Base-by-base conservation (phyloP, 2,113 vertebrate species). In the Meles meles region DNA sequence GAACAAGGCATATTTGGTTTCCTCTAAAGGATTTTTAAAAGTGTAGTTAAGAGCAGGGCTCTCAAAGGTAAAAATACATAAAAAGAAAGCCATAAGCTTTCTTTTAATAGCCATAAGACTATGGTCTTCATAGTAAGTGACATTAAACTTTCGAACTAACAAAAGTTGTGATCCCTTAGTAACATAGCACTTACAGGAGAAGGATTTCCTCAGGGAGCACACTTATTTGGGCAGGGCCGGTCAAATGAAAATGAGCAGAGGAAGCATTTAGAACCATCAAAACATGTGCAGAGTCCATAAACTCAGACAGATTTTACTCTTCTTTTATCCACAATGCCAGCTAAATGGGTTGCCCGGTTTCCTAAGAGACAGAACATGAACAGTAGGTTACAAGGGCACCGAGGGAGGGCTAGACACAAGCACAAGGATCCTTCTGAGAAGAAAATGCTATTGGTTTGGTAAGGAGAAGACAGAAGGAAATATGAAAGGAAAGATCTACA, bases 1-100 rank as follows among this genome's bases (percentile, higher is more conserved):
- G 92, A 98, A 96, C 88, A 97, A 98, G 96, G 42, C 25, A 61
- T 92, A 87, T 97, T 93, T 97, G 18, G 87, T 96, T 92, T 97
- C 90, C 42, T 97, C 96, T 93, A 69, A 96, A 87, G 44, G 84
- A 74, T 80, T 97, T 97, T 72, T 59, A 37, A 95, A 97, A 97
- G 95, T 97, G 90, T 93, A 93, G 88, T 93, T 98, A 97, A 97
- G 42, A 97, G 74, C 86, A 94, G 96, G 93, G 87, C 93, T 97
- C 52, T 34, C 92, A 96, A 97, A 86, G 94, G 94, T 88, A 96
- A 98, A 98, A 98, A 76, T 85, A 96, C 44, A 57, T 74, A 82
- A 18, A 88, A 63, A 57, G 29, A 65, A 31, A 67, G 39, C 37
- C 93, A 72, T 67, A 94, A 95, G 76, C 79, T 55, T 55, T 55